Evolutionary conservation across 1,140 invertebrate genomes (phyloP).

Genomic region (Eciton burchellii): DNA sequence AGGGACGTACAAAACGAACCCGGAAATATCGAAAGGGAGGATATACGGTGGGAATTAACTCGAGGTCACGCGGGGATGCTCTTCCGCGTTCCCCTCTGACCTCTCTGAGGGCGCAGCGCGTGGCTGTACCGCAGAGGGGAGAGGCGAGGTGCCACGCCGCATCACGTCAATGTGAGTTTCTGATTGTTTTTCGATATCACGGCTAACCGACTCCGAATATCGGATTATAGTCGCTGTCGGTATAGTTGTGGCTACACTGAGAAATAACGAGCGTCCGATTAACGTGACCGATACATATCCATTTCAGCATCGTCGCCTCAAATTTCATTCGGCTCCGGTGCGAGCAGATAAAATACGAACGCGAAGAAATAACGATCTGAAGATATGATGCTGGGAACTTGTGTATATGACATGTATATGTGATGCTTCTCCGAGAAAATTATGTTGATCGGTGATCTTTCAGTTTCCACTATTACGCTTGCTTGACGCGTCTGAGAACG

Average conservation of each 20-base stretch:
- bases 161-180: conserved; percentile 37
- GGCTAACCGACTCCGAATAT: conserved; percentile 58
- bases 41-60: conserved; percentile 69
- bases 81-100: conserved; percentile 2
- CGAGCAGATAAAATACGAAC: not conserved
- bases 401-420: no score
- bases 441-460: no score
- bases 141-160: not conserved
- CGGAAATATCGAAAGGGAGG: conserved; percentile 58
- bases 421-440: no score
- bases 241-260: conserved; percentile 25
- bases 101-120: conserved; percentile 9
- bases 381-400: not conserved
- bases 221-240: not conserved
- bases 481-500: no score
- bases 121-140: conserved; percentile 22
- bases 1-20: not conserved
- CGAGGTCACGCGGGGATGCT: conserved; percentile 27
- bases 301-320: not conserved
- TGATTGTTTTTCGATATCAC: conserved; percentile 79
- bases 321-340: not conserved
- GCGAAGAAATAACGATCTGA: conserved; percentile 3
- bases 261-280: conserved; percentile 75
- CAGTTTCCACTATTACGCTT: no score
- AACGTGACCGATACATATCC: conserved; percentile 52